Evolutionary conservation across 2,797 vertebrate genomes (phyloP), one percentile per base, ranked within the genome.

Genomic region (Astyanax mexicanus): DNA sequence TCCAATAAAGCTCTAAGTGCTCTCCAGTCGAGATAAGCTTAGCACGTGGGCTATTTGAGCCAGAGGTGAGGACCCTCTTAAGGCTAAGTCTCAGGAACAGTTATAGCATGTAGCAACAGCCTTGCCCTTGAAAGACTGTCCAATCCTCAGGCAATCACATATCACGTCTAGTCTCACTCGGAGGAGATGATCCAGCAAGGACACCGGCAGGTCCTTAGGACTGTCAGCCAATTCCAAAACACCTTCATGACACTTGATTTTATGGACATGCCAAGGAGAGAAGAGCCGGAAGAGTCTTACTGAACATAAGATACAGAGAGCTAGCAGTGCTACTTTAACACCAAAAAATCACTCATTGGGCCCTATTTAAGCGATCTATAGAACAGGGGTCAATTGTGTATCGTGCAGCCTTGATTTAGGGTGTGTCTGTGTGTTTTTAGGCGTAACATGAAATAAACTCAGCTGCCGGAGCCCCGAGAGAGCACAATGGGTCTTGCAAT

Each of bases 21-120:
- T 51, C 23, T 52, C 23, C 37, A 42, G 6, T 19, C 32, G 10
- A 70, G 57, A 64, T 76, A 70, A 76, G 67, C 45, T 8, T 11
- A 5, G 57, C 12, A 27, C 58, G 4, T 45, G 4, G 57, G 40
- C 49, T 74, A 10, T 69, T 69, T 42, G 55, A 76, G 57, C 17
- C 37, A 35, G 11, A 35, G n/a, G 17, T 54, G 25, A 64, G 27
- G n/a, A 55, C 57, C 37, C 64, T 35, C 52, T 57, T 49, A 17
- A 49, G 17, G 21, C 17, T 45, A 44, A 37, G 60, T 8, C 15
- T 52, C 27, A 45, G 57, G n/a, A 25, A 44, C 44, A 21, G 64
- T 15, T 47, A 11, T 7, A 32, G 15, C 64, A 66, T 15, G 4
- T 32, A 44, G 45, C 29, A 52, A 27, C 37, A 65, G 37, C 12